A percentile compares a stretch with the other conserved stretches of the same genome.
These are phyloP conservation scores for Archaeoteleia sp. DNA, from an alignment of 2,888 invertebrate genomes.

Conservation along the genomic window DNA sequence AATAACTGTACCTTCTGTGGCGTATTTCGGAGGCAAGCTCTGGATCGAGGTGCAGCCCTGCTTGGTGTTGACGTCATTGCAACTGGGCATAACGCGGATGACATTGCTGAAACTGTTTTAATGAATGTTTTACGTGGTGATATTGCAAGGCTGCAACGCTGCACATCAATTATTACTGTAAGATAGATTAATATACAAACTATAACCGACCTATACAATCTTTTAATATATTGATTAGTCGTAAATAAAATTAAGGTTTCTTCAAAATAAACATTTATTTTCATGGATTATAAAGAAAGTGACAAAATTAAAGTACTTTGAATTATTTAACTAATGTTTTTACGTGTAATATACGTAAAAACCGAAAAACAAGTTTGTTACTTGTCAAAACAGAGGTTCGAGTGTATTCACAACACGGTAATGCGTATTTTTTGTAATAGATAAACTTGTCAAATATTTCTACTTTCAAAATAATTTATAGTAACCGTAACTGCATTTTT, in stretches of 20 bases:
- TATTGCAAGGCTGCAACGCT: slow-evolving; percentile 92
- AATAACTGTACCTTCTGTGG: slow-evolving; percentile 99
- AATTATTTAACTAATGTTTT: too few relatives aligned
- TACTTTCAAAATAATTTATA: too few relatives aligned
- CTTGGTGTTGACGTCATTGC: slow-evolving; percentile 94
- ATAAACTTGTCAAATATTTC: too few relatives aligned
- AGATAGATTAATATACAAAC: slow-evolving; percentile 58
- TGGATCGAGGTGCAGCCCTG: slow-evolving; percentile 94
- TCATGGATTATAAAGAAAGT: too few relatives aligned
- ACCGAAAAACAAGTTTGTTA: too few relatives aligned
- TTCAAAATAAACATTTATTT: too few relatives aligned
- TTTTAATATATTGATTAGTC: neutral
- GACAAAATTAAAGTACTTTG: too few relatives aligned
- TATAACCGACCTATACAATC: neutral
- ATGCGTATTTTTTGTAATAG: too few relatives aligned
- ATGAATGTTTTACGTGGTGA: slow-evolving; percentile 99
- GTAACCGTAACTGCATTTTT: slow-evolving; percentile 67
- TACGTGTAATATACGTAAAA: too few relatives aligned
- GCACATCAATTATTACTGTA: slow-evolving; percentile 93
- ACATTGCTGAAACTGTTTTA: slow-evolving; percentile 98
- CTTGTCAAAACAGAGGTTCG: too few relatives aligned
- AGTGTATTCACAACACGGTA: too few relatives aligned
- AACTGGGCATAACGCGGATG: slow-evolving; percentile 98
- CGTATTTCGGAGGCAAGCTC: slow-evolving; percentile 95
- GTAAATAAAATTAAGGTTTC: neutral